These are phyloP conservation scores for Lutjanus argentimaculatus DNA, from an alignment of 2,797 vertebrate species.

Conservation along the genomic window DNA sequence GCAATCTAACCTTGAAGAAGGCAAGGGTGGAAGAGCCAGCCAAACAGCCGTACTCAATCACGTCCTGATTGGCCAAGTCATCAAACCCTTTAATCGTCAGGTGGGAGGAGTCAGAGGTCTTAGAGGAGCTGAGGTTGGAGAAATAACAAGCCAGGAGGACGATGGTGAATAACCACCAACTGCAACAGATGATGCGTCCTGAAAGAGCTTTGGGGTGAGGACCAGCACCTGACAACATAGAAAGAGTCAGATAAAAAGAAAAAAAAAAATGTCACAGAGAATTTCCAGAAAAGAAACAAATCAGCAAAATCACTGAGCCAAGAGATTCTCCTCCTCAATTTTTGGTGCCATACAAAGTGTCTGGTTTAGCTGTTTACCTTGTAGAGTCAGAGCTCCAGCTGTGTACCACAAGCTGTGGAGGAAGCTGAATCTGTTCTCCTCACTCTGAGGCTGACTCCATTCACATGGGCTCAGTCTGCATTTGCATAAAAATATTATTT, in stretches of 20 bases:
- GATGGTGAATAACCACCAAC: slow-evolving; percentile 92
- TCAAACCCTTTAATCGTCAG: slow-evolving; percentile 89
- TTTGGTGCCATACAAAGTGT: background rate
- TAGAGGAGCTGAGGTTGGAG: slow-evolving; percentile 88
- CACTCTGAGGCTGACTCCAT: slow-evolving; percentile 89
- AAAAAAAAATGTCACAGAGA: background rate
- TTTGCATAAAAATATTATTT: slow-evolving; percentile 28
- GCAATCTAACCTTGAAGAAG: slow-evolving; percentile 87
- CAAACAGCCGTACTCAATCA: slow-evolving; percentile 90
- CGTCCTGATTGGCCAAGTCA: slow-evolving; percentile 91
- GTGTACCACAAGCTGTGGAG: slow-evolving; percentile 93
- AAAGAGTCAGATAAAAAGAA: background rate
- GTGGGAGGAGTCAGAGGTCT: slow-evolving; percentile 81
- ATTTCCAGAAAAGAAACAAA: background rate
- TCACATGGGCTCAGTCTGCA: slow-evolving; percentile 91
- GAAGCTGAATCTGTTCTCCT: slow-evolving; percentile 88
- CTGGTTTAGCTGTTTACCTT: slow-evolving; percentile 83
- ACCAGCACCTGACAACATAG: slow-evolving; percentile 84
- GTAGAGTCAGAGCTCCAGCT: slow-evolving; percentile 90
- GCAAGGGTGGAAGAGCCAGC: slow-evolving; percentile 89
- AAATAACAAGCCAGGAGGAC: slow-evolving; percentile 91
- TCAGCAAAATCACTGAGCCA: background rate
- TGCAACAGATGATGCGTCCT: slow-evolving; percentile 87
- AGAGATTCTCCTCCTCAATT: background rate
- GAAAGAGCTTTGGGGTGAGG: slow-evolving; percentile 90